Evolutionary conservation across 2,113 vertebrate species (phyloP).

Genomic region (Cervus canadensis): DNA sequence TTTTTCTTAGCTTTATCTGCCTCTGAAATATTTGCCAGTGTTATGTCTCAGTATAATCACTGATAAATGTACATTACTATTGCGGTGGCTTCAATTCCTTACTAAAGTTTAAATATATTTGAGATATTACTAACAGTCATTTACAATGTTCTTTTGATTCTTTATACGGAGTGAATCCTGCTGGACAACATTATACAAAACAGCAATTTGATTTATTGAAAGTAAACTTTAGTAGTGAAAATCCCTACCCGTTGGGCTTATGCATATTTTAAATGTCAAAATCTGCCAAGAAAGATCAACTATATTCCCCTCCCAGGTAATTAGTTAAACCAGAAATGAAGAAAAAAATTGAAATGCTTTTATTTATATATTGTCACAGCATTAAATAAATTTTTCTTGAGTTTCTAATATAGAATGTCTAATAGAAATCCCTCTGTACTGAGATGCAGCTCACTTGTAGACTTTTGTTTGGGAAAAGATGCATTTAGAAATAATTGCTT

Average conservation of each 20-base stretch:
- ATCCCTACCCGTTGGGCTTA: constrained; percentile 11
- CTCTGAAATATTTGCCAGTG: not conserved
- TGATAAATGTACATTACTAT: not conserved
- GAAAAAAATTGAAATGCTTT: constrained; percentile 17
- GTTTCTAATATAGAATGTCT: constrained; percentile 29
- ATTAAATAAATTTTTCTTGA: constrained; percentile 21
- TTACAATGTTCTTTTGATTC: constrained; percentile 31
- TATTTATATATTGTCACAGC: constrained; percentile 18
- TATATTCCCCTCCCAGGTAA: not conserved
- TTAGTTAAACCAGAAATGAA: not conserved
- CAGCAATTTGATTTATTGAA: not conserved
- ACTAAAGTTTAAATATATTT: constrained; percentile 25
- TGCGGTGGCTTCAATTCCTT: constrained; percentile 14
- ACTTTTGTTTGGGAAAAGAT: not conserved
- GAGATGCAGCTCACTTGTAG: not conserved
- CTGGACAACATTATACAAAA: constrained; percentile 17
- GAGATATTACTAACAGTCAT: constrained; percentile 16
- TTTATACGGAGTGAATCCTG: constrained; percentile 36
- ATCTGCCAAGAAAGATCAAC: constrained; percentile 15
- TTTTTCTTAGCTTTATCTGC: constrained; percentile 29
- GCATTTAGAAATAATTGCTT: constrained; percentile 26
- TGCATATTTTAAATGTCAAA: constrained; percentile 38
- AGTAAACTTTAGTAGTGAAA: constrained; percentile 47
- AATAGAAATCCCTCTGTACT: not conserved
- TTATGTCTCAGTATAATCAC: not conserved